phyloP scores from a whole-genome alignment of 2,888 invertebrate genomes.

The Podabrus alpinus region DNA sequence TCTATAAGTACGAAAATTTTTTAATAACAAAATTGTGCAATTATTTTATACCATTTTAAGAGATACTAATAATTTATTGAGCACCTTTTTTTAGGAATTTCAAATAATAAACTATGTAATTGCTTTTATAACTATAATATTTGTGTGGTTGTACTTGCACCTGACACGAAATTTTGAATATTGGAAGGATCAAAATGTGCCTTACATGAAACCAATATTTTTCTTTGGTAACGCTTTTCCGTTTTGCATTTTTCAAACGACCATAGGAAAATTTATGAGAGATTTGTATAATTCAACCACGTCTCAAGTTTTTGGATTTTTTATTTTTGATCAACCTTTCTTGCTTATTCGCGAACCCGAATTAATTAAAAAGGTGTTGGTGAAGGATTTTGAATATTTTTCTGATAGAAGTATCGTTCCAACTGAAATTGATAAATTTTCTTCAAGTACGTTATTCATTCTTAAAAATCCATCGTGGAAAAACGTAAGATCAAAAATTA shows the following conservation, averaged over 20 bases:
- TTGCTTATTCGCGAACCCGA: conserved; percentile 54
- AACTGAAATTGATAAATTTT: conserved; percentile 51
- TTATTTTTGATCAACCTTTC: conserved; percentile 54
- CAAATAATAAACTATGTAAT: neutral
- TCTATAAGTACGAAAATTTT: no score
- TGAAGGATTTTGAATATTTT: conserved; percentile 56
- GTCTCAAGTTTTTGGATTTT: conserved; percentile 52
- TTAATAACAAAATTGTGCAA: no score
- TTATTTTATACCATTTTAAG: no score
- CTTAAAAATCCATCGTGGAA: conserved; percentile 58
- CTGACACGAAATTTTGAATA: conserved; percentile 44
- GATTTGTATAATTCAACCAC: conserved; percentile 40
- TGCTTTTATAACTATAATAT: neutral
- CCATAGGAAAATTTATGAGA: conserved; percentile 42
- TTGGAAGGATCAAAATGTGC: conserved; percentile 49
- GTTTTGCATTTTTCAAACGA: conserved; percentile 39
- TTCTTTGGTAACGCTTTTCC: conserved; percentile 50
- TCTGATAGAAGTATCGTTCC: conserved; percentile 54
- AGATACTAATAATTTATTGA: no score
- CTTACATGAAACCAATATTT: conserved; percentile 44
- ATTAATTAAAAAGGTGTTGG: conserved; percentile 52
- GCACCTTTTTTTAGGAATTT: neutral
- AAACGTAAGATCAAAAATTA: conserved; percentile 56
- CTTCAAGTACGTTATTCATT: conserved; percentile 52
- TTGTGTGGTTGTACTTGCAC: conserved; percentile 28